Evolutionary conservation across 1,140 invertebrate species (phyloP), one percentile per base, ranked within the genome.

Genomic region (Temnothorax curvispinosus): DNA sequence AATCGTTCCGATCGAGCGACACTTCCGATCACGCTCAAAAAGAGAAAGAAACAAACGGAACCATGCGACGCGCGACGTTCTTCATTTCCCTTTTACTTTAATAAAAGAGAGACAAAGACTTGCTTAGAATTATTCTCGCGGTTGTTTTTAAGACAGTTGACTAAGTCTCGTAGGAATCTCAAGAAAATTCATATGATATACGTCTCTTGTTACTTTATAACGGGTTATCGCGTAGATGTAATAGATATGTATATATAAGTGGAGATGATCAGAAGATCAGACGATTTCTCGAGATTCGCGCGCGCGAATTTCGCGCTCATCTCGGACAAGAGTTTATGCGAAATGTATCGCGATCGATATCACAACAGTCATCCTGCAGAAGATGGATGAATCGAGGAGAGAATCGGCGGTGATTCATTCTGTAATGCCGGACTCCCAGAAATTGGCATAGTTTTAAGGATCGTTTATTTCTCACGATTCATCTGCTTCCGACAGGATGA

Each of bases 101-200:
- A 72, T 60, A 35, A 62, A 62, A 75, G 80, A 84, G 80, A 84
- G 80, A 38, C 44, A 75, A 84, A 75, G 80, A 84, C 80, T 84
- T 74, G 41, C 80, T 84, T 84, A 84, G 71, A 74, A 84, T 84
- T 84, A 84, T 75, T 67, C 69, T 84, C 18, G 69, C 27, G 69
- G 13, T 56, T 47, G 41, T 74, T 62, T 84, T 75, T 60, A 62
- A 84, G 21, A 56, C 54, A 54, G 41, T 74, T 58, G 60, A 69
- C 13, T 81, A 78, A 64, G 80, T 74, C 69, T 74, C 13, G 32
- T 74, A 84, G 4, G 9, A 38, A 60, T 60, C 72, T 74, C 44
- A 44, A 35, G 32, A 47, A 84, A 60, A 84, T 75, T 84, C 11
- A 60, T 27, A 60, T 27, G 27, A 74, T 18, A 13, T 60, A 47